Percentiles rank a stretch among this genome's conserved stretches.
These are phyloP conservation scores for Brachionus asplanchnoidis DNA, from an alignment of 1,140 invertebrate genomes.

Conservation along the genomic window DNA sequence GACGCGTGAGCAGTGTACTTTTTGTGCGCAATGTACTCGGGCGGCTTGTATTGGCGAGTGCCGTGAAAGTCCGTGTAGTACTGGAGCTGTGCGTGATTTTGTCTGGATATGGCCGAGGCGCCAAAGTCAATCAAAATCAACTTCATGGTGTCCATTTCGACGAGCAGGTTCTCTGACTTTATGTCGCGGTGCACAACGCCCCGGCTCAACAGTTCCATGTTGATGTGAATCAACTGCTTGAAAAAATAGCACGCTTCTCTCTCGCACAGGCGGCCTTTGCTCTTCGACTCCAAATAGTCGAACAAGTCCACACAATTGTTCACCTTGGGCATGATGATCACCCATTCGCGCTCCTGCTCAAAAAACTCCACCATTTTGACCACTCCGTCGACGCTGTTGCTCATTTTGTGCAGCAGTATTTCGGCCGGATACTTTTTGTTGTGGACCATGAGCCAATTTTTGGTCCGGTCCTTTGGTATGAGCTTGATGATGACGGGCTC, in stretches of 20 bases:
- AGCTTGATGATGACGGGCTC: slow-evolving; percentile 17
- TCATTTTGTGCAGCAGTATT: slow-evolving; percentile 37
- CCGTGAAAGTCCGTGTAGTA: slow-evolving; percentile 41
- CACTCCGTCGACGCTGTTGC: slow-evolving; percentile 2
- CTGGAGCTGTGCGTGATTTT: neutral
- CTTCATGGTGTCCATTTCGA: slow-evolving; percentile 16
- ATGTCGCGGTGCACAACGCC: slow-evolving; percentile 42
- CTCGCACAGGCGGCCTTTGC: neutral
- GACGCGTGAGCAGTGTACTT: slow-evolving; percentile 8
- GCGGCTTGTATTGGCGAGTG: slow-evolving; percentile 37
- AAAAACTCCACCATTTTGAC: slow-evolving; percentile 38
- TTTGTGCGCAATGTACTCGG: slow-evolving; percentile 36
- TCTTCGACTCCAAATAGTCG: slow-evolving; percentile 35
- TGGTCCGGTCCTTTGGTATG: slow-evolving; percentile 40
- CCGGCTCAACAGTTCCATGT: neutral
- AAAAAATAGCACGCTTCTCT: slow-evolving; percentile 37
- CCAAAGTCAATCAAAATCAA: slow-evolving; percentile 41
- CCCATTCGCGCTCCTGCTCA: slow-evolving; percentile 25
- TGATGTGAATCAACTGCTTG: slow-evolving; percentile 9
- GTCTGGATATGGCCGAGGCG: slow-evolving; percentile 19
- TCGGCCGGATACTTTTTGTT: slow-evolving; percentile 41
- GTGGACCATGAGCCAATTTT: slow-evolving; percentile 42
- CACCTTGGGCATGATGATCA: slow-evolving; percentile 29
- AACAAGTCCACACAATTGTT: slow-evolving; percentile 39
- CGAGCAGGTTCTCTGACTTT: slow-evolving; percentile 41